phyloP scores from a whole-genome alignment of 2,113 vertebrate genomes.

The Helogale parvula region DNA sequence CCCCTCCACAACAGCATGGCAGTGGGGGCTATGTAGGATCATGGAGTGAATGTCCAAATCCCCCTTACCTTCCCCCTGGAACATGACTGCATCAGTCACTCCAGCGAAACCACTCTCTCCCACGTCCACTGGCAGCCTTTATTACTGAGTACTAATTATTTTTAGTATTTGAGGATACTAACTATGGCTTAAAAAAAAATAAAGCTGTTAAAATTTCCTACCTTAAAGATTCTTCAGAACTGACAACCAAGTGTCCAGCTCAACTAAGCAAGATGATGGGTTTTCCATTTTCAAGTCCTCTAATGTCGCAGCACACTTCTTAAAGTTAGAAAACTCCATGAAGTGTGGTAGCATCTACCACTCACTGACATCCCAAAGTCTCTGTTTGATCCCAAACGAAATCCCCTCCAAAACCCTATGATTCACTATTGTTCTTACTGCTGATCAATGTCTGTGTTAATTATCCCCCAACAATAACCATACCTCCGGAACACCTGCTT shows the following conservation, averaged over 20 bases:
- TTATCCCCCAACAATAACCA: background rate
- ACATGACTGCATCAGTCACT: background rate
- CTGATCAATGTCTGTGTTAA: background rate
- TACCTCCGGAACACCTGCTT: background rate
- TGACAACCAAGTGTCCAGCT: background rate
- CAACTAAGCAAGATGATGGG: background rate
- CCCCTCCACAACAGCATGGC: background rate
- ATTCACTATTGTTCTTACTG: background rate
- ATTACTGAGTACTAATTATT: background rate
- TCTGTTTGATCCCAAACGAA: background rate
- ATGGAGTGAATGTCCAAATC: background rate
- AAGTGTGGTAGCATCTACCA: background rate
- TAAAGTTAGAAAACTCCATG: background rate
- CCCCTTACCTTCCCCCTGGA: background rate
- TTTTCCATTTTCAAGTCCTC: background rate
- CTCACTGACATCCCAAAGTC: background rate
- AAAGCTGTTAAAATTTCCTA: background rate
- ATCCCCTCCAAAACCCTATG: background rate
- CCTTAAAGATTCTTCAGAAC: background rate
- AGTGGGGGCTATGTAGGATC: background rate
- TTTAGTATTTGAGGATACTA: background rate
- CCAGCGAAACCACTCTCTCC: background rate
- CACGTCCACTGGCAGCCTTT: background rate
- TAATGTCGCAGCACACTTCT: background rate
- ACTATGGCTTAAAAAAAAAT: background rate